Conservation (phyloP, 2,797 vertebrate species). For the Clarias fuscus region DNA sequence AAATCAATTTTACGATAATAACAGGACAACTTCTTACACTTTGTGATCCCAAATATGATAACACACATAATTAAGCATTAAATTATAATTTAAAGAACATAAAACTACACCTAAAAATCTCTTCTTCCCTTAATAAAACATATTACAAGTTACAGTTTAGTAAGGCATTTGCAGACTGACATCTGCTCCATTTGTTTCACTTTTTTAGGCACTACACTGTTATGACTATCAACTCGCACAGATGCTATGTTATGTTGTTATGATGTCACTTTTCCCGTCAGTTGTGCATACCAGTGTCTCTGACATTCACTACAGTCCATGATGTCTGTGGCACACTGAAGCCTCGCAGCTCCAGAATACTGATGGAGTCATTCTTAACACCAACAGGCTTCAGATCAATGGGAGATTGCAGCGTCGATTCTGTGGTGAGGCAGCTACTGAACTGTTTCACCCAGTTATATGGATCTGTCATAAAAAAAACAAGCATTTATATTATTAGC, state of each 20-base stretch:
- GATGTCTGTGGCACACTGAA: neutral
- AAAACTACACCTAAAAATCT: neutral
- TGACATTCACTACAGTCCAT: constrained; percentile 21
- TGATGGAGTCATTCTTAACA: neutral
- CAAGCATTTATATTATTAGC: neutral
- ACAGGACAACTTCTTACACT: neutral
- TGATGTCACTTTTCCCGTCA: neutral
- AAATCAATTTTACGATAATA: neutral
- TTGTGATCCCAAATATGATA: neutral
- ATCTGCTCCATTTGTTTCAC: neutral
- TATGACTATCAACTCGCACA: neutral
- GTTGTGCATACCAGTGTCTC: constrained; percentile 17
- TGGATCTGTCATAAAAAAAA: constrained; percentile 2
- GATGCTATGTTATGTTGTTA: neutral
- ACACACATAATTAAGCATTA: neutral
- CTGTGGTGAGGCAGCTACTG: neutral
- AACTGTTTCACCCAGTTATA: constrained; percentile 17
- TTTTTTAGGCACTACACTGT: neutral
- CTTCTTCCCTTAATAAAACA: neutral
- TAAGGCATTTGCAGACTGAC: neutral
- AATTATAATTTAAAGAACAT: neutral
- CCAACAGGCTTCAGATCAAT: neutral
- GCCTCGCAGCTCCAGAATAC: neutral
- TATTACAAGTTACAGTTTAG: neutral
- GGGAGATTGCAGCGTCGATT: neutral